Percentiles rank a stretch among this genome's conserved stretches.
Conservation (phyloP, 1,140 invertebrate species). For the Sitophilus oryzae region DNA sequence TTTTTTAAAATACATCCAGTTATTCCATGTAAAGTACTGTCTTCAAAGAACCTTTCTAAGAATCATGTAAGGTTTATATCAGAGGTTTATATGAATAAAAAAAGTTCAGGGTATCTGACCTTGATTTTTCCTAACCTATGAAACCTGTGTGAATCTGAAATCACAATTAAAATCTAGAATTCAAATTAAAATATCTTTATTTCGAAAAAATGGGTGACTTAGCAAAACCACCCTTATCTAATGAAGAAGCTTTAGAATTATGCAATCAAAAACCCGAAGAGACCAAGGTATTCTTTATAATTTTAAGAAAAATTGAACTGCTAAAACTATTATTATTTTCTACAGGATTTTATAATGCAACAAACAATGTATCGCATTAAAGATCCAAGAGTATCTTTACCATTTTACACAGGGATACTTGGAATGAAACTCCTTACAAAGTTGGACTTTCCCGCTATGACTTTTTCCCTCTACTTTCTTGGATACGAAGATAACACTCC, state of each 20-base stretch:
- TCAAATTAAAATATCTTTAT: not conserved
- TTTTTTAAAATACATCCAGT: too few species aligned
- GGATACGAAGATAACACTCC: conserved; percentile 69
- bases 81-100: too few species aligned
- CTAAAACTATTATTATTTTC: conserved; percentile 15
- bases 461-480: conserved; percentile 91
- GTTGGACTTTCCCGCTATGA: conserved; percentile 81
- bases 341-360: conserved; percentile 85
- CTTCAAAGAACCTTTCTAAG: too few species aligned
- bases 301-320: not conserved
- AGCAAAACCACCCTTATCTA: conserved; percentile 40
- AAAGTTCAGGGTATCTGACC: too few species aligned
- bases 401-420: conserved; percentile 85
- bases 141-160: too few species aligned
- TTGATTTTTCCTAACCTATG: too few species aligned
- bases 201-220: conserved; percentile 29
- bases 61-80: too few species aligned
- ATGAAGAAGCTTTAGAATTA: conserved; percentile 59
- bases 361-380: conserved; percentile 96
- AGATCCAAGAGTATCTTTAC: conserved; percentile 77
- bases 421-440: conserved; percentile 88
- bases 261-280: conserved; percentile 56
- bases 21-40: too few species aligned
- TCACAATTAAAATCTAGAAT: too few species aligned
- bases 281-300: conserved; percentile 52